Evolutionary conservation across 2,888 invertebrate genomes (phyloP).

Genomic region (Chrysopilus asiliformis): DNA sequence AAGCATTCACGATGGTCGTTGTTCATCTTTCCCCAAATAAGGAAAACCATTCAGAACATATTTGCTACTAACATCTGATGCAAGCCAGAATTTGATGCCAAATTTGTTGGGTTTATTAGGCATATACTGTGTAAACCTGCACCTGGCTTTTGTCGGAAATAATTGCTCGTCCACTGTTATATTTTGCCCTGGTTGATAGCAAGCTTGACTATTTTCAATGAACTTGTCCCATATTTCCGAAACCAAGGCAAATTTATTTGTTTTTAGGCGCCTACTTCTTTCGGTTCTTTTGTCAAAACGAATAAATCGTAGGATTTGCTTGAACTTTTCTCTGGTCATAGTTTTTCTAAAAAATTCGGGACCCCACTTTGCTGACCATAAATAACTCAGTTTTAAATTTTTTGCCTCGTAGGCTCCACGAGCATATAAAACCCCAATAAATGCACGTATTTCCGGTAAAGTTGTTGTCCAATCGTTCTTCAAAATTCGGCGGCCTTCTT

Average conservation of each 20-base stretch:
- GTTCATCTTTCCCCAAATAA: conserved; percentile 18
- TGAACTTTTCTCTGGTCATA: too few relatives aligned
- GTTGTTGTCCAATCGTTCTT: conserved; percentile 3
- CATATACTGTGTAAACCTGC: too few relatives aligned
- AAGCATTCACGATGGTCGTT: conserved; percentile 11
- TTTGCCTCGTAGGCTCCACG: conserved; percentile 5
- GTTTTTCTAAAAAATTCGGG: too few relatives aligned
- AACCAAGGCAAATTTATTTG: conserved; percentile 18
- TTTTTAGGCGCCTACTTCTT: conserved; percentile 11
- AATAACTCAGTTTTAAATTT: conserved; percentile 4
- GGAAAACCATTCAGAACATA: conserved; percentile 18
- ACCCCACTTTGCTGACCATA: too few relatives aligned
- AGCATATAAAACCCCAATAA: conserved; percentile 6
- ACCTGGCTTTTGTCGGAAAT: conserved; percentile 21
- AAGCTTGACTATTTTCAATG: conserved; percentile 18
- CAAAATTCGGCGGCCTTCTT: conserved; percentile 8
- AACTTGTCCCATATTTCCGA: conserved; percentile 19
- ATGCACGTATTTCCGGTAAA: conserved; percentile 5
- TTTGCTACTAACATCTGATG: conserved; percentile 18
- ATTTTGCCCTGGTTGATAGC: conserved; percentile 18
- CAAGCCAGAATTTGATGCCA: conserved; percentile 24
- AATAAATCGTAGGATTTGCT: conserved; percentile 4
- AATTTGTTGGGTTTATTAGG: conserved; percentile 24
- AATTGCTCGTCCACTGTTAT: conserved; percentile 20
- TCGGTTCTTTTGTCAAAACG: conserved; percentile 10